Conservation (phyloP, 1,140 invertebrate genomes). For the Drosophila jambulina region DNA sequence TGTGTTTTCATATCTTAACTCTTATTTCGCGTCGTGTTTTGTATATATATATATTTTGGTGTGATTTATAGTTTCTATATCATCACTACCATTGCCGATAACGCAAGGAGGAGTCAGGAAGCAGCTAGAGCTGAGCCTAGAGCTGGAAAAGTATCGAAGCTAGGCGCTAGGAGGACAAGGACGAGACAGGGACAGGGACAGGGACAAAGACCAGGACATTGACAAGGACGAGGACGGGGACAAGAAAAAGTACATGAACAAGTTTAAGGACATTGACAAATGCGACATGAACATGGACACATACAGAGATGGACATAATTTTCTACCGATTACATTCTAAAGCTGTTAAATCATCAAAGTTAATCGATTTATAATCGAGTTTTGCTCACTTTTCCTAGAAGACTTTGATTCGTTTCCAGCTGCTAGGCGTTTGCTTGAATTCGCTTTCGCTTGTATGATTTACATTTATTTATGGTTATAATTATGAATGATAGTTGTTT, state of each 20-base stretch:
- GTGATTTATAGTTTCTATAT: conserved; percentile 13
- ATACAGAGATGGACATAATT: not conserved
- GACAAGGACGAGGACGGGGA: not conserved
- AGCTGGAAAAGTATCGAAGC: not conserved
- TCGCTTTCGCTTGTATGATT: conserved; percentile 17
- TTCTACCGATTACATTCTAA: not conserved
- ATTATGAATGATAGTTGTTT: not conserved
- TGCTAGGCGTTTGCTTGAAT: not conserved
- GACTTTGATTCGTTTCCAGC: not conserved
- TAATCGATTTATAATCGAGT: not conserved
- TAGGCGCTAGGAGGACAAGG: not conserved
- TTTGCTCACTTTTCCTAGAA: not conserved
- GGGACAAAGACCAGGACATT: too few relatives aligned
- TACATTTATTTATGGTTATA: not conserved
- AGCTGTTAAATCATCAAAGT: not conserved
- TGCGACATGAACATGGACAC: not conserved
- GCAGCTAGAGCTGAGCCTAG: not conserved
- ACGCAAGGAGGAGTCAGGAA: not conserved
- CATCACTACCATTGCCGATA: not conserved
- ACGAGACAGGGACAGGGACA: not conserved
- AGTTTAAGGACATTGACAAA: too few relatives aligned
- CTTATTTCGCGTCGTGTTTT: conserved; percentile 27
- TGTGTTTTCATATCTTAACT: conserved; percentile 45
- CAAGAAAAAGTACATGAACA: not conserved
- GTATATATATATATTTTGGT: conserved; percentile 28